Conservation (phyloP, 2,888 invertebrate genomes). For the Chaetogeoica ovagalla region DNA sequence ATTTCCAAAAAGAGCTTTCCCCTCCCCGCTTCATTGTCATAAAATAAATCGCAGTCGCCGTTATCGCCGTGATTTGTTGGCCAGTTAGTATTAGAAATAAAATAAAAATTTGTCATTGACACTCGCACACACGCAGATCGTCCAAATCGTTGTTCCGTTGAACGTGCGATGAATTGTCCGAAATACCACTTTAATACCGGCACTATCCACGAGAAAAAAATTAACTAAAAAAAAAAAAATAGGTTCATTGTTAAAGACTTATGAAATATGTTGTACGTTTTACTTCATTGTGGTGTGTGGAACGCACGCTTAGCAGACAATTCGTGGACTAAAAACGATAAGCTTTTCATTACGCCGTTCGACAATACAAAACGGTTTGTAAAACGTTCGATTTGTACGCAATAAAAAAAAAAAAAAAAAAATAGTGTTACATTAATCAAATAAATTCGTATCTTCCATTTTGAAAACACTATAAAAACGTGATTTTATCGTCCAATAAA, state of each 20-base stretch:
- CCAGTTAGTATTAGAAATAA: too few species aligned
- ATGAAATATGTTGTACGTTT: conserved; percentile 25
- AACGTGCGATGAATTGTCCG: neutral
- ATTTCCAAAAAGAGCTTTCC: too few species aligned
- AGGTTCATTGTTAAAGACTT: conserved; percentile 4
- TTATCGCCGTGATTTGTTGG: too few species aligned
- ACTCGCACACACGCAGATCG: too few species aligned
- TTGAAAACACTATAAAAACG: neutral
- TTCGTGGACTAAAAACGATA: conserved; percentile 17
- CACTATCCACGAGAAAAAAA: neutral
- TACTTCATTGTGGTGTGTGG: conserved; percentile 2
- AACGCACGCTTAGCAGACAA: neutral
- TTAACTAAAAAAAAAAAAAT: neutral
- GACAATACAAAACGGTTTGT: conserved; percentile 27
- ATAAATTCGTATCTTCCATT: neutral
- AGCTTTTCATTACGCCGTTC: conserved; percentile 25
- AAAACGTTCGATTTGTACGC: conserved; percentile 28
- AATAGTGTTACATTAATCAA: conserved; percentile 16
- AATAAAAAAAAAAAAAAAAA: too few species aligned
- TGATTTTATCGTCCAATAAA: neutral
- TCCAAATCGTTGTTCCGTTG: neutral
- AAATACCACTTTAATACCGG: neutral
- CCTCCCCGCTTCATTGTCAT: too few species aligned
- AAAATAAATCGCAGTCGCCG: too few species aligned
- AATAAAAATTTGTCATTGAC: too few species aligned